Evolutionary conservation across 2,888 invertebrate species (phyloP), one percentile per base, ranked within the genome.

Genomic region (Brachycybe producta): DNA sequence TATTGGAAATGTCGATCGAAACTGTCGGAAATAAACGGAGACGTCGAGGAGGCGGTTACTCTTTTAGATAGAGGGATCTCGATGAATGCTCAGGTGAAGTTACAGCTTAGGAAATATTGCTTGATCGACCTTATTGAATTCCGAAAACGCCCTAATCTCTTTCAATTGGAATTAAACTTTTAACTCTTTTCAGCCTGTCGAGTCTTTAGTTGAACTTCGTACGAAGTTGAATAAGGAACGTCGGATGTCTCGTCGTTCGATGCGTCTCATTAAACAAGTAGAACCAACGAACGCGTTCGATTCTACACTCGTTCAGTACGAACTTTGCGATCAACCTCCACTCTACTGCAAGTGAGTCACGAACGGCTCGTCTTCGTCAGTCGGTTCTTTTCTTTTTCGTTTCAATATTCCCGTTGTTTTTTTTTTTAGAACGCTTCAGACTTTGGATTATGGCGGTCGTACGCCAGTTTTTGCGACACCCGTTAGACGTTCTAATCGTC

Each of bases 1-100:
- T 42, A 42, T 27, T 42, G 42, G 42, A 28, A 26, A 15, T 42
- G 42, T 15, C 8, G 42, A 42, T 21, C 42, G 15, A 23, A 42
- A 17, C 19, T 42, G 24, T 42, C 42, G 3, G 42, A 42, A 26
- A 26, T 42, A 11, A 26, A 19, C 15, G 26, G 26, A 8, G 15
- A 42, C 26, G 17, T 2, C 2, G 24, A 21, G 13, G 42, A 42
- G 15, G 42, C 42, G 4, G n/a, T 42, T n/a, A 26, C 13, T 23
- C 17, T 42, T n/a, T 19, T 42, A 4, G 27, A 11, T 7, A 11
- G 7, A 2, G 42, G 42, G 28, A 11, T 15, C n/a, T 19, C n/a
- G 17, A 11, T 21, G 26, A 15, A 17, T 42, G 42, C 42, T 3
- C 24, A 42, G 42, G 42, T 42, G 28, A 42, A 17, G 4, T 4